Conservation (phyloP, 2,113 vertebrate species). For the Phrynosoma platyrhinos region DNA sequence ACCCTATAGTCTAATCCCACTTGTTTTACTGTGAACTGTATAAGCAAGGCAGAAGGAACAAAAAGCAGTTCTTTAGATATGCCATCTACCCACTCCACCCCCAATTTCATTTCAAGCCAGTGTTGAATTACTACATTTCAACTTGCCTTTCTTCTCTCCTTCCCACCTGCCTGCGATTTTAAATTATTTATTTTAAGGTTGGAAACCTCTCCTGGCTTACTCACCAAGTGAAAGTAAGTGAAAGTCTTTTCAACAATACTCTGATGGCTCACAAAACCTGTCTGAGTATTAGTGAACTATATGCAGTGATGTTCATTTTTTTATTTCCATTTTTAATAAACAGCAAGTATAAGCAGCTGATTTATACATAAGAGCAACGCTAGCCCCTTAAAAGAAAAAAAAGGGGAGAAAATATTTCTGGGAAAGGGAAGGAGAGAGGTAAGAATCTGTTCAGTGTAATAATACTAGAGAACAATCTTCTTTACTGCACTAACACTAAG, state of each 20-base stretch:
- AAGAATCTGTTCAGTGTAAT: not conserved
- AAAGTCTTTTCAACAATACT: slow-evolving; percentile 62
- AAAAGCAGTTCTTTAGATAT: slow-evolving; percentile 57
- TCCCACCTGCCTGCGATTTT: slow-evolving; percentile 29
- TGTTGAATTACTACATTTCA: slow-evolving; percentile 61
- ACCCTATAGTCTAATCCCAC: slow-evolving; percentile 39
- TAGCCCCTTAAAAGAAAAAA: slow-evolving; percentile 20
- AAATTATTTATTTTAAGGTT: slow-evolving; percentile 61
- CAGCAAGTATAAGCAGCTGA: not conserved
- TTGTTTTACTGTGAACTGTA: slow-evolving; percentile 63
- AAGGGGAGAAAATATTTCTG: not conserved
- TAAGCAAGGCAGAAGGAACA: slow-evolving; percentile 4
- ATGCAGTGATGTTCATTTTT: slow-evolving; percentile 45
- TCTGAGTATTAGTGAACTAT: slow-evolving; percentile 62
- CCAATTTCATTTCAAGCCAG: slow-evolving; percentile 53
- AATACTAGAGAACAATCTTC: not conserved
- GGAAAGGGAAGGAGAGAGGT: not conserved
- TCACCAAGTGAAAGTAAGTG: slow-evolving; percentile 63
- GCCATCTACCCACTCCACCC: not conserved
- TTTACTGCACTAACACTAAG: slow-evolving; percentile 23
- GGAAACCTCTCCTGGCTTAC: slow-evolving; percentile 56
- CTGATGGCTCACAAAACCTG: slow-evolving; percentile 62
- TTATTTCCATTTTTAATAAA: slow-evolving; percentile 33
- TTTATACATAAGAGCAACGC: slow-evolving; percentile 8
- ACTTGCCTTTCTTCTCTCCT: slow-evolving; percentile 45